Conservation (phyloP, 92 coral and sea anemone species). For the Phenganax marumi region DNA sequence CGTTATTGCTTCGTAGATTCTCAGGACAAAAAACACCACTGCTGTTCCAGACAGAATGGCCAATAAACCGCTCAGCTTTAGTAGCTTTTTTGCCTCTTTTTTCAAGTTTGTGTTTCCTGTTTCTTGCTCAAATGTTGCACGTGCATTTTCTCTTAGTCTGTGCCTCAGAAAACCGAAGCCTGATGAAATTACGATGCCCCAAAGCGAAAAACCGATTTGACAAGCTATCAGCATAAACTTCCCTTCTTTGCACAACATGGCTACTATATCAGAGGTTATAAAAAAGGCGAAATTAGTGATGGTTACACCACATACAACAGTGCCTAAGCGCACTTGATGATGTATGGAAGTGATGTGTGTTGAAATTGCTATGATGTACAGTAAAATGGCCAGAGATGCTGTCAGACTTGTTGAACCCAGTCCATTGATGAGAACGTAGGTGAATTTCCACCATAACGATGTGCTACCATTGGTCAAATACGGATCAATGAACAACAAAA, state of each 20-base stretch:
- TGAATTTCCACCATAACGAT: constrained; percentile 32
- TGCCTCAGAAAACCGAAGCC: constrained; percentile 59
- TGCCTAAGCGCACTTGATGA: constrained; percentile 54
- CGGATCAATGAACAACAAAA: constrained; percentile 59
- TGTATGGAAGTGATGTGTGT: constrained; percentile 54
- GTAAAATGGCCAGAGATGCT: constrained; percentile 64
- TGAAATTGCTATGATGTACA: constrained; percentile 63
- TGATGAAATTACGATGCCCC: constrained; percentile 66
- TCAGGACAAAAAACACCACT: constrained; percentile 48
- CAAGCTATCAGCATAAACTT: constrained; percentile 61
- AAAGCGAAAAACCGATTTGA: constrained; percentile 62
- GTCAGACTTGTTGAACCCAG: constrained; percentile 68
- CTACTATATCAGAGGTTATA: constrained; percentile 61
- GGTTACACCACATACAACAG: constrained; percentile 49
- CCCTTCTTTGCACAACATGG: constrained; percentile 49
- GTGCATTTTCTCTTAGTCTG: constrained; percentile 63
- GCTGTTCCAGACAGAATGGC: constrained; percentile 54
- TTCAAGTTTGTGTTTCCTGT: constrained; percentile 39
- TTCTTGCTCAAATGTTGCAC: constrained; percentile 46
- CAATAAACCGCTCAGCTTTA: constrained; percentile 47
- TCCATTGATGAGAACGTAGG: constrained; percentile 49
- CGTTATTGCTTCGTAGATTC: constrained; percentile 59
- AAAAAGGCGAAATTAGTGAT: constrained; percentile 54
- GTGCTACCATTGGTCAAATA: constrained; percentile 48
- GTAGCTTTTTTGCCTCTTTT: constrained; percentile 52